Evolutionary conservation across 2,797 vertebrate genomes (phyloP), one percentile per base, ranked within the genome.

Genomic region (Dipus sagitta): DNA sequence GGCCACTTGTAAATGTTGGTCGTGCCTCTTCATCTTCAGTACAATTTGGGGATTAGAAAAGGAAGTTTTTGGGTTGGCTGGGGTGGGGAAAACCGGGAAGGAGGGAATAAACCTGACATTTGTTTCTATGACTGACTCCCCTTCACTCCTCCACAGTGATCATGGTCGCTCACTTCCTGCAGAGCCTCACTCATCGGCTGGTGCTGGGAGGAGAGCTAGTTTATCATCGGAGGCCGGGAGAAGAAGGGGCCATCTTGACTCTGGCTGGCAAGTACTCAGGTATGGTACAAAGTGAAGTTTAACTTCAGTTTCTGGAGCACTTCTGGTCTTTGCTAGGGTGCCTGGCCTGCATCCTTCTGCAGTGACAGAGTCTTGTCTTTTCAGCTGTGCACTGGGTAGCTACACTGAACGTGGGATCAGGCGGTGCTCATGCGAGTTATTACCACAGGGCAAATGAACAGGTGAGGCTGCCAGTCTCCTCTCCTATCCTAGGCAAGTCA

Each of bases 361-460:
- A 26, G 28, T 93, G 1, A 90, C 2, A 3, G 38, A 47, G 21
- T 28, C 30, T 58, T 83, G 23, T 81, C 60, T 62, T 17, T 7
- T 10, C 95, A 99, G 99, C 99, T 90, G 98, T 98, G 8, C 99
- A 99, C 94, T 99, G 99, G 99, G 98, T 99, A 64, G 98, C 99
- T 0, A 99, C 99, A 0, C 96, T 99, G 87, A 99, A 99, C 87
- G 98, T 99, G 76, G 99, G 99, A 3, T 99, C 99, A 67, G 99
- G 99, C 0, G 99, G 99, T 0, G 99, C 99, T 26, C 99, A 99
- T 6, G 99, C 99, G 21, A 99, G 99, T 97, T 99, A 99, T 96
- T 99, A 99, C 97, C 99, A 99, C 96, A 98, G 98, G 96, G 99
- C 99, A 52, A 99, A 99, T 71, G 99, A 99, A 94, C 99, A 99